Evolutionary conservation across 2,113 vertebrate species (phyloP), one percentile per base, ranked within the genome.

Genomic region (Elanoides forficatus): DNA sequence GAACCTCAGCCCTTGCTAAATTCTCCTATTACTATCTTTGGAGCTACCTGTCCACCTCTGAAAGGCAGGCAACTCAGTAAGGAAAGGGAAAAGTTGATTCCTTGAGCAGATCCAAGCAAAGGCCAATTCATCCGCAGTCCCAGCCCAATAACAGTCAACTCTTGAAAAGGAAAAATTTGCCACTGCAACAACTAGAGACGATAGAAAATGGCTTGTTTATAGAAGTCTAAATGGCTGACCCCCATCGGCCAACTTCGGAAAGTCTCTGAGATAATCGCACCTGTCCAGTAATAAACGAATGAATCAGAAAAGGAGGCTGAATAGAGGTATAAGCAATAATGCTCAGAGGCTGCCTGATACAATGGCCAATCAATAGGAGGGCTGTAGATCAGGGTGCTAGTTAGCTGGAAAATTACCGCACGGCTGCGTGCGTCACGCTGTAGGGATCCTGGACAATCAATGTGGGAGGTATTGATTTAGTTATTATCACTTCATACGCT

Each of bases 401-500:
- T 98, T 97, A 97, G 96, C 97, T 97, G 96, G 97, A 98, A 97
- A 98, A 97, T 98, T 97, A 98, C 97, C 88, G 82, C 97, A 96
- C 93, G 20, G 5, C 96, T 95, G 82, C 72, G 85, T 97, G 96
- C 94, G 96, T 97, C 97, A 98, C 93, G 96, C 97, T 98, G 98
- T 95, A 97, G 97, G 98, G 96, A 97, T 97, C 96, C 97, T 98
- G 98, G 95, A 97, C 97, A 98, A 98, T 98, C 97, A 98, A 98
- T 98, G 97, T 96, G 93, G 95, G 95, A 94, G 95, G 95, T 98
- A 98, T 98, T 98, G 97, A 98, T 98, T 98, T 98, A 98, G 97
- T 98, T 98, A 98, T 98, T 97, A 98, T 98, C 97, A 97, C 97
- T 97, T 98, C 97, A 98, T 98, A 98, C 70, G 97, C 97, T 97